phyloP scores from a whole-genome alignment of 2,113 vertebrate genomes.

The Chrysochloris asiatica region DNA sequence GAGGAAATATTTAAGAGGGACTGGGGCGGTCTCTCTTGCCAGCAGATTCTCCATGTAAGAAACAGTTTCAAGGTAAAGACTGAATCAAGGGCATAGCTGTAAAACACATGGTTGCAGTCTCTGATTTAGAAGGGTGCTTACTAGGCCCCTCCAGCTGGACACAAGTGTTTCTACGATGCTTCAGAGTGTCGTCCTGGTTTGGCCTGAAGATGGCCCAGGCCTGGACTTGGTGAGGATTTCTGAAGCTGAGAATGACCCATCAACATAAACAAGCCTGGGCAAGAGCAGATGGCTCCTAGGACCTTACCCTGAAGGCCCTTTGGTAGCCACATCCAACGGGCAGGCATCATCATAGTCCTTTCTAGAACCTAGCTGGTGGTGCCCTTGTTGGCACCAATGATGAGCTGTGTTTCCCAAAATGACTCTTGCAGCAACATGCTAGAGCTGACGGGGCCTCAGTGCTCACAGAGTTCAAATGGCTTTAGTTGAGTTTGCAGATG shows the following conservation, averaged over 20 bases:
- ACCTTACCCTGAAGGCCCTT: not conserved
- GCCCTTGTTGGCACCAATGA: too few species aligned
- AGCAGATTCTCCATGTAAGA: not conserved
- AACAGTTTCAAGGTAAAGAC: not conserved
- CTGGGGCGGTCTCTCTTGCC: not conserved
- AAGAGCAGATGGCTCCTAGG: not conserved
- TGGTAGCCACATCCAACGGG: not conserved
- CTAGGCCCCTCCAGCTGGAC: not conserved
- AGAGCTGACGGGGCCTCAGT: too few species aligned
- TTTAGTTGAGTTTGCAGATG: too few species aligned
- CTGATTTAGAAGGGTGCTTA: not conserved
- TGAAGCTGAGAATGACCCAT: too few species aligned
- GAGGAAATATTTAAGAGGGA: not conserved
- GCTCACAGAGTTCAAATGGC: too few species aligned
- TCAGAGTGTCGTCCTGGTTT: too few species aligned
- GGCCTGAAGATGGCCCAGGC: not conserved
- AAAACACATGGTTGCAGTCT: not conserved
- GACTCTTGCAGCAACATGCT: too few species aligned
- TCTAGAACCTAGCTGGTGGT: too few species aligned
- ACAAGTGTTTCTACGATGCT: not conserved
- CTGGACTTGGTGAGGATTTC: not conserved
- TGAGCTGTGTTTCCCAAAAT: too few species aligned
- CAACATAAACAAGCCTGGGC: not conserved
- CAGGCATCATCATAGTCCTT: too few species aligned
- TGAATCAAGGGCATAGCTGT: not conserved